These are phyloP conservation scores for Varanus salvator DNA, from an alignment of 2,113 vertebrate species.

Conservation along the genomic window DNA sequence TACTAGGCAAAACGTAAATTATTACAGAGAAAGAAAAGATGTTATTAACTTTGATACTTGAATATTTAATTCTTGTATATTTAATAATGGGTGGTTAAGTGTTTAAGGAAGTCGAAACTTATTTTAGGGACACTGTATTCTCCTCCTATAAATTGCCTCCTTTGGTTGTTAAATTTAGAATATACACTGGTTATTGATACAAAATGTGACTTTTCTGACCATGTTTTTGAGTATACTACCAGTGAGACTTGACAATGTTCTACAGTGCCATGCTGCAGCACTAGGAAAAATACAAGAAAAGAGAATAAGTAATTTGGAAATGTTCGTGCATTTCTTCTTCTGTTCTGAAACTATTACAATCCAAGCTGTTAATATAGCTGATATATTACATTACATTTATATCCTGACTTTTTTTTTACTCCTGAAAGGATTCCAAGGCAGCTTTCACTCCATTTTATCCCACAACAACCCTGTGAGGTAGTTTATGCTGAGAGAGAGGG, in stretches of 20 bases:
- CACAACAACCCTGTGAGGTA: no score
- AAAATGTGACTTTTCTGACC: neutral
- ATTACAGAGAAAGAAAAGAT: neutral
- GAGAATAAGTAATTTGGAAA: neutral
- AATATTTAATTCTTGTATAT: neutral
- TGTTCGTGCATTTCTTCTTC: neutral
- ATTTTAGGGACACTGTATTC: rapidly evolving
- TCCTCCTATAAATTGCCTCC: neutral
- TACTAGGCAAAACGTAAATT: conserved; percentile 21
- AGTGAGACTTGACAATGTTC: neutral
- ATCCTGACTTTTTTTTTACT: no score
- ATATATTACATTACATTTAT: no score
- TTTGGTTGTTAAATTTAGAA: conserved; percentile 6
- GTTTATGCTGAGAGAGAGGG: no score
- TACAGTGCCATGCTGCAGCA: neutral
- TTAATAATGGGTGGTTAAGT: conserved; percentile 15
- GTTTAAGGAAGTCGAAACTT: neutral
- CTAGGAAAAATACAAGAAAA: conserved; percentile 8
- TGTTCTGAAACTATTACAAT: neutral
- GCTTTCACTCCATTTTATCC: no score
- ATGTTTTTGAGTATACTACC: neutral
- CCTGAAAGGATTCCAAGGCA: no score
- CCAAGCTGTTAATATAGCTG: neutral
- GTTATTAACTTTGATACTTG: conserved; percentile 21
- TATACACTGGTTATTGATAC: neutral